Evolutionary conservation across 2,113 vertebrate genomes (phyloP).

Genomic region (Crotophaga sulcirostris): DNA sequence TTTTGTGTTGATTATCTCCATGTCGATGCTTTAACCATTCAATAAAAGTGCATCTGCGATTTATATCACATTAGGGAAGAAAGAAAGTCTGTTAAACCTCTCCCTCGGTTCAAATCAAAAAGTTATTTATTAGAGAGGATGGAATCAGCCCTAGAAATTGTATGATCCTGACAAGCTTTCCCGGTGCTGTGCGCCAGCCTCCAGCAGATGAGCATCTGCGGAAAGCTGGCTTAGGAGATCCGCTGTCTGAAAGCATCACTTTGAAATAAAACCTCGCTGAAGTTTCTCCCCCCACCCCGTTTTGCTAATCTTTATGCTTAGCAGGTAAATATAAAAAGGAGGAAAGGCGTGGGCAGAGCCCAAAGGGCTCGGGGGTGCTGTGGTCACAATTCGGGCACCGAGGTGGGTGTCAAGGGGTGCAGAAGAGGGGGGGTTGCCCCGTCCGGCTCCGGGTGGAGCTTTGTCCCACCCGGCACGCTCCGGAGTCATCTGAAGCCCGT

Average conservation of each 20-base stretch:
- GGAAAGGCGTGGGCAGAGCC: neutral
- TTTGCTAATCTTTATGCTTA: neutral
- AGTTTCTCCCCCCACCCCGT: neutral
- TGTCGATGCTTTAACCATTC: conserved; percentile 91
- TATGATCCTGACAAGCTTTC: conserved; percentile 1
- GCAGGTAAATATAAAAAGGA: neutral
- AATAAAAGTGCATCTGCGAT: conserved; percentile 93
- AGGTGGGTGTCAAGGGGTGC: neutral
- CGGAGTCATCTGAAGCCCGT: fast-evolving
- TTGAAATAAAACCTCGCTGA: neutral
- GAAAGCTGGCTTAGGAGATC: neutral
- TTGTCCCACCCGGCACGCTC: neutral
- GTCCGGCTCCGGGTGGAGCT: neutral
- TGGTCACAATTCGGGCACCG: neutral
- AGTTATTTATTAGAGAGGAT: conserved; percentile 71
- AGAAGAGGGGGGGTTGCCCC: neutral
- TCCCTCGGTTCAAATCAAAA: conserved; percentile 82
- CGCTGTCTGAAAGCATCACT: neutral
- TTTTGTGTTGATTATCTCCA: conserved; percentile 81
- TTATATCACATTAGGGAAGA: conserved; percentile 88
- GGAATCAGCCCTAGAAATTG: conserved; percentile 25
- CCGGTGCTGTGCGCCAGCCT: neutral
- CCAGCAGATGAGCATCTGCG: neutral
- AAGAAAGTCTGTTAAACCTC: conserved; percentile 75
- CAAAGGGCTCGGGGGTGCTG: neutral